phyloP scores from a whole-genome alignment of 2,888 invertebrate genomes.

The Hydriomena furcata region DNA sequence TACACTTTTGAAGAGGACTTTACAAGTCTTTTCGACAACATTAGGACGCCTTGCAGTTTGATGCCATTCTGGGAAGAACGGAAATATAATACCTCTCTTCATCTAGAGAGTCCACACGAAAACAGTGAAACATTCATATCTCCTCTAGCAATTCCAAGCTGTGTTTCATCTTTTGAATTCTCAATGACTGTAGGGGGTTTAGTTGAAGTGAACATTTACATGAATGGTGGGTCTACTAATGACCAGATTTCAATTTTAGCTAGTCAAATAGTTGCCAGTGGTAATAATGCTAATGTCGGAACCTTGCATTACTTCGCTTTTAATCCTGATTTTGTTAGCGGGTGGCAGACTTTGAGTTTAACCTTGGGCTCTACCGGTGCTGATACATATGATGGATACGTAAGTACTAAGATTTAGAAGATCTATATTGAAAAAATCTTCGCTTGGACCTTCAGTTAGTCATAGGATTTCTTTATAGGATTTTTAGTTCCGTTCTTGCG shows the following conservation, averaged over 20 bases:
- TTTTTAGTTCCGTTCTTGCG: no score
- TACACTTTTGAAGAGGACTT: slow-evolving; percentile 52
- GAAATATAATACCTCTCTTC: slow-evolving; percentile 34
- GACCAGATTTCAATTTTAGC: slow-evolving; percentile 50
- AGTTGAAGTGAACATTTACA: slow-evolving; percentile 52
- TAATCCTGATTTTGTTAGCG: slow-evolving; percentile 17
- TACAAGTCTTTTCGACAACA: slow-evolving; percentile 42
- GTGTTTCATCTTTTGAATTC: slow-evolving; percentile 44
- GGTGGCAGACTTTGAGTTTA: slow-evolving; percentile 43
- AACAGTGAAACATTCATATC: slow-evolving; percentile 44
- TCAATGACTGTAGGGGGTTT: slow-evolving; percentile 44
- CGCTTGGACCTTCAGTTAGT: no score
- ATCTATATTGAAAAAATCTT: no score
- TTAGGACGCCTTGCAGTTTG: slow-evolving; percentile 37
- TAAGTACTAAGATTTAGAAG: slow-evolving; percentile 47
- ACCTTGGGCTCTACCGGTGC: slow-evolving; percentile 25
- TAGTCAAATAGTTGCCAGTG: slow-evolving; percentile 35
- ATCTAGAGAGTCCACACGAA: slow-evolving; percentile 38
- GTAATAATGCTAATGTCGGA: slow-evolving; percentile 31
- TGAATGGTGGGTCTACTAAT: slow-evolving; percentile 34
- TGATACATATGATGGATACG: slow-evolving; percentile 42
- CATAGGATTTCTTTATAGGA: no score
- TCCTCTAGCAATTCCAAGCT: slow-evolving; percentile 34
- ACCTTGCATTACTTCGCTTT: neutral
- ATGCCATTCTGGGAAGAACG: slow-evolving; percentile 43